Evolutionary conservation across 2,797 vertebrate genomes (phyloP).

Genomic region (Enteromius afrohamiltoni): DNA sequence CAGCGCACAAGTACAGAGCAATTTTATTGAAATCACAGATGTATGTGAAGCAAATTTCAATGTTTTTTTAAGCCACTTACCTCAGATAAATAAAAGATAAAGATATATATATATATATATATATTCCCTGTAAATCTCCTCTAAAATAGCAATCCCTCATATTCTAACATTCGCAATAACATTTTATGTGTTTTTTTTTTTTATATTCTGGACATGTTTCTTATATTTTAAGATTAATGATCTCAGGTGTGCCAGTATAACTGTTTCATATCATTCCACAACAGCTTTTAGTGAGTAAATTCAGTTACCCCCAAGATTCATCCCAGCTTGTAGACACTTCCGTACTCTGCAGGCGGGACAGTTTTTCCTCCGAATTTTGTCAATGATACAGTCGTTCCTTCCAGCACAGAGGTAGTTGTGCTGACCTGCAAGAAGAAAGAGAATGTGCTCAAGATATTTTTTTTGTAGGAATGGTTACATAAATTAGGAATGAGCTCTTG

Average conservation of each 20-base stretch:
- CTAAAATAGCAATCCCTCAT: background rate
- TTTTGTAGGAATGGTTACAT: background rate
- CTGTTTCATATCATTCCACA: conserved; percentile 3
- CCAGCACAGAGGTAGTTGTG: conserved; percentile 99
- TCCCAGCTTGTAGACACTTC: conserved; percentile 98
- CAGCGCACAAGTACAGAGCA: background rate
- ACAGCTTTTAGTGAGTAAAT: background rate
- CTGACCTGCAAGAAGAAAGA: conserved; percentile 83
- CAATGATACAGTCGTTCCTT: conserved; percentile 98
- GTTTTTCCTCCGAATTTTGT: conserved; percentile 99
- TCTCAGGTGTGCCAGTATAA: conserved; percentile 5
- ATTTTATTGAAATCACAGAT: conserved; percentile 24
- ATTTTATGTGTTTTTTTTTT: background rate
- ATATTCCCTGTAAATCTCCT: background rate
- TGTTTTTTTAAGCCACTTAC: background rate
- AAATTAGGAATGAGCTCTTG: background rate
- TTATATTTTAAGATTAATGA: conserved; percentile 18
- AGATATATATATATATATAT: background rate
- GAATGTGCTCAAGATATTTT: background rate
- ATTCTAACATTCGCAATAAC: background rate
- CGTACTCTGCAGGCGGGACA: conserved; percentile 97
- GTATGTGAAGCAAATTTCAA: conserved; percentile 5
- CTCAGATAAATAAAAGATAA: background rate
- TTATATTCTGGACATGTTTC: background rate
- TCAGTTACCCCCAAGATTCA: conserved; percentile 96